Percentiles rank a stretch among this genome's conserved stretches.
Conservation (phyloP, 2,888 invertebrate species). For the Athripsodes cinereus region DNA sequence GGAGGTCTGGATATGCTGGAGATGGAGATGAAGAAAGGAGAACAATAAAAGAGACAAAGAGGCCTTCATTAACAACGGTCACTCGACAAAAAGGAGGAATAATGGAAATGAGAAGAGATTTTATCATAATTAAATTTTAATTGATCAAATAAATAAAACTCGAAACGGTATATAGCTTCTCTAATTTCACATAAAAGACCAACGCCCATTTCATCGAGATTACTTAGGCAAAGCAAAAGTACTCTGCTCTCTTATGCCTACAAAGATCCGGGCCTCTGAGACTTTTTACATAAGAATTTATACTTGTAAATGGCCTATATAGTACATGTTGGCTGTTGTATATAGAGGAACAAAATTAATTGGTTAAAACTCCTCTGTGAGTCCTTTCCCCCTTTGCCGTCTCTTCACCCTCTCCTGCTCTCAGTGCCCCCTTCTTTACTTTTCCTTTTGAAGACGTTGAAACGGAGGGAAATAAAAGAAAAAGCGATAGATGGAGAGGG, state of each 20-base stretch:
- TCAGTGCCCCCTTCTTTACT: conserved; percentile 33
- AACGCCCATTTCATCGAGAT: conserved; percentile 25
- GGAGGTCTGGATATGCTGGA: background rate
- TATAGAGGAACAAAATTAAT: conserved; percentile 53
- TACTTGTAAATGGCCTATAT: conserved; percentile 25
- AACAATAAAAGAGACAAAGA: conserved; percentile 21
- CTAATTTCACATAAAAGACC: conserved; percentile 23
- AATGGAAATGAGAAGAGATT: conserved; percentile 20
- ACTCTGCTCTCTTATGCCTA: background rate
- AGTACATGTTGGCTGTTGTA: conserved; percentile 24
- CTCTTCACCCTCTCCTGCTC: conserved; percentile 30
- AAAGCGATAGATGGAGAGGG: conserved; percentile 33
- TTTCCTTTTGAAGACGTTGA: conserved; percentile 54
- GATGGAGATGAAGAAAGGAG: background rate
- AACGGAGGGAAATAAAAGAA: conserved; percentile 51
- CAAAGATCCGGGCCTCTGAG: conserved; percentile 19
- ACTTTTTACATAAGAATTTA: conserved; percentile 26
- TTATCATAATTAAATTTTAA: conserved; percentile 28
- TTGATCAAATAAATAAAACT: conserved; percentile 28
- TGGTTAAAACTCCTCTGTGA: conserved; percentile 57
- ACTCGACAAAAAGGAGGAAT: conserved; percentile 7
- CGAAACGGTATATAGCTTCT: conserved; percentile 18
- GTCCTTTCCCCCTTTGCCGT: conserved; percentile 32
- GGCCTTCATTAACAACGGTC: conserved; percentile 19
- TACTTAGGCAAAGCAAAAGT: conserved; percentile 10